phyloP scores from a whole-genome alignment of 2,113 vertebrate species.

The Grallaria varia region DNA sequence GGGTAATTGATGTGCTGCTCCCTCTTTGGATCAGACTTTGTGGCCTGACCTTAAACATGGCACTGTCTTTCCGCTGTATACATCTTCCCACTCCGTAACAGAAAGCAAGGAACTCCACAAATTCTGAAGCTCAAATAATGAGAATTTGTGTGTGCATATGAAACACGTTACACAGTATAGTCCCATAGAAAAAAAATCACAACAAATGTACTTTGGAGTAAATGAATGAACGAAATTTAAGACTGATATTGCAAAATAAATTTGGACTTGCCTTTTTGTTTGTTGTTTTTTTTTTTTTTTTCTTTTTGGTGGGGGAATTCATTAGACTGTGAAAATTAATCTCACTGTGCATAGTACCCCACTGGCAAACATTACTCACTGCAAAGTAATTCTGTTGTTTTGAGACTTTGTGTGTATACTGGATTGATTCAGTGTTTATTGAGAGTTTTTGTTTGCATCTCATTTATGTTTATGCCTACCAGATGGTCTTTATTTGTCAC shows the following conservation, averaged over 20 bases:
- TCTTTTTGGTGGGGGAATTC: not conserved
- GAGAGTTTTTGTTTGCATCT: slow-evolving; percentile 56
- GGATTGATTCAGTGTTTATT: slow-evolving; percentile 65
- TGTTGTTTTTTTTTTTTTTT: not conserved
- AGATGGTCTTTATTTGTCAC: slow-evolving; percentile 46
- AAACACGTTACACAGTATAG: not conserved
- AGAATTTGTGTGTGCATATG: not conserved
- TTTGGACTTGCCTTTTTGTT: not conserved
- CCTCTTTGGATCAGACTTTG: not conserved
- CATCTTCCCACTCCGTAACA: not conserved
- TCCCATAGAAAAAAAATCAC: not conserved
- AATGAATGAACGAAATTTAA: slow-evolving; percentile 55
- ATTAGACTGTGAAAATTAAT: slow-evolving; percentile 58
- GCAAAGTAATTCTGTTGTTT: slow-evolving; percentile 38
- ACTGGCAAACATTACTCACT: slow-evolving; percentile 17
- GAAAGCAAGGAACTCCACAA: not conserved
- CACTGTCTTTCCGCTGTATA: not conserved
- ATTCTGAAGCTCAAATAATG: not conserved
- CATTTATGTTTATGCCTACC: slow-evolving; percentile 46
- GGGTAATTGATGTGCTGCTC: not conserved
- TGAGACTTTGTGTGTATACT: not conserved
- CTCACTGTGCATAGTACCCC: not conserved
- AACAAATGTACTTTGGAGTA: not conserved
- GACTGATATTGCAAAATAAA: slow-evolving; percentile 36
- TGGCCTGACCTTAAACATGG: not conserved